Base-by-base conservation (phyloP, 2,888 invertebrate species). In the Rhagium mordax region DNA sequence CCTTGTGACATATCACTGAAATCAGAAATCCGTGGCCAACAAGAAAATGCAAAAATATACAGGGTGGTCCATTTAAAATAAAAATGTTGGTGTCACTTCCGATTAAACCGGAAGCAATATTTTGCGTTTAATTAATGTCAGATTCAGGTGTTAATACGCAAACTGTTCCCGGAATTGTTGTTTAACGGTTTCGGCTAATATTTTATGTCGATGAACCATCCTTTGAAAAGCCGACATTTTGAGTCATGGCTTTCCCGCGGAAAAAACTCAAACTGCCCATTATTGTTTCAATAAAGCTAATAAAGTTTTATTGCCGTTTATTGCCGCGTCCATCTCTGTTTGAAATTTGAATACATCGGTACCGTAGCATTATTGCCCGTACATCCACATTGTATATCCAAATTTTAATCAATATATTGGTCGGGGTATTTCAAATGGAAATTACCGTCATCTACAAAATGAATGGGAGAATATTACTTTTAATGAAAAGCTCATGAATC, bases 391-490 rank as follows among this genome's bases (percentile, higher is more conserved):
- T 59, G 16, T 33, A 33, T 29, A 29, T 60, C 61, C 18, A 53
- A 33, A 62, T 68, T 60, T 55, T 59, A 72, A 68, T 72, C 72
- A 62, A 66, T 68, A 72, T 57, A 64, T 64, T 47, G 49, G 55
- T 69, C 41, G 49, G 66, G 24, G 13, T 33, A 53, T 33, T 59
- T 55, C 47, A 69, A 71, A 69, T 71, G 64, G 55, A 71, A 71
- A 69, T 65, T 64, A 53, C 55, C 48, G 15, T 18, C 64, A 64
- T 64, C 29, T 51, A 51, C 29, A 49, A 64, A 64, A 64, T 48
- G 69, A 60, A 74, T 65, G 47, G 67, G 67, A 41, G 67, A 67
- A 55, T 67, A 69, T 71, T 60, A 66, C 27, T 33, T 65, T 72
- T 69, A 70, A 70, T 64, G 49, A 51, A 69, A 47, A 5, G 15